Conservation (phyloP, 2,113 vertebrate genomes). For the Tonatia bakeri region DNA sequence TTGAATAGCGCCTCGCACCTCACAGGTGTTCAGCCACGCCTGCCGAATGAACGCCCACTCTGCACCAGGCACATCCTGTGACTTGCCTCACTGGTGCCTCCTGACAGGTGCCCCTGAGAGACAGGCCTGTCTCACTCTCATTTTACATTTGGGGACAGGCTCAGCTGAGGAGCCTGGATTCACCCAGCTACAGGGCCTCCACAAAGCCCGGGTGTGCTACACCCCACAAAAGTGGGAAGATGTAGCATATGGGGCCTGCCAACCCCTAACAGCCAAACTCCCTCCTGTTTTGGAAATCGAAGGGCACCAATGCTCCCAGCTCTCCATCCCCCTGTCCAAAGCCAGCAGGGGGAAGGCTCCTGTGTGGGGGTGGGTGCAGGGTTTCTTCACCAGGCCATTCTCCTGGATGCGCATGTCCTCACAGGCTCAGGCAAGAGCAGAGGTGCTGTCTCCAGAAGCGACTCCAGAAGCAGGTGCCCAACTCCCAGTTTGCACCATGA, state of each 20-base stretch:
- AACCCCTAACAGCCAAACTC: neutral
- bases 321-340: neutral
- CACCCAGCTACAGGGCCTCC: too few species aligned
- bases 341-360: too few species aligned
- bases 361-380: neutral
- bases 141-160: neutral
- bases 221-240: neutral
- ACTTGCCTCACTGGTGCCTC: neutral
- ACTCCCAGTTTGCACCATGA: neutral
- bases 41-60: fast-evolving
- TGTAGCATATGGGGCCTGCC: neutral
- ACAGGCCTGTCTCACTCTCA: neutral
- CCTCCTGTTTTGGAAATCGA: neutral
- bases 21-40: too few species aligned
- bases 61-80: fast-evolving
- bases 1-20: neutral
- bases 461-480: neutral
- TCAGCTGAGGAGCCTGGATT: neutral
- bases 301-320: fast-evolving
- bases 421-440: neutral
- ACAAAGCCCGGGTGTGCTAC: too few species aligned
- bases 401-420: neutral
- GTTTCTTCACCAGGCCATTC: neutral
- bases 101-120: neutral
- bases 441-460: neutral